Percentiles rank a stretch among this genome's conserved stretches.
phyloP scores from a whole-genome alignment of 2,113 vertebrate species.

The Amphiprion percula region DNA sequence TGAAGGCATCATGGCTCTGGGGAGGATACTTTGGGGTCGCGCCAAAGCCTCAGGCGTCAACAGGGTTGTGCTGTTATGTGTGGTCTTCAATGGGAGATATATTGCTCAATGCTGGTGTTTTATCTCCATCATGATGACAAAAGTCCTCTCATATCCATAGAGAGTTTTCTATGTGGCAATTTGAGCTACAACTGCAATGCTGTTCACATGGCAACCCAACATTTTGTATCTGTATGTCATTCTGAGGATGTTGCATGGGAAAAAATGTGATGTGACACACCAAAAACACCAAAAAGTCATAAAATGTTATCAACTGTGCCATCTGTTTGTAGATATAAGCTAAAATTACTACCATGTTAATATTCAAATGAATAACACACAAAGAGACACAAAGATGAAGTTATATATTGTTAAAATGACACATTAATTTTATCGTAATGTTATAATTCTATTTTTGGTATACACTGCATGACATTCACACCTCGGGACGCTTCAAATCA shows the following conservation, averaged over 20 bases:
- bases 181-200: conserved; percentile 21
- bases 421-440: no score
- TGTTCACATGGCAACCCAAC: conserved; percentile 47
- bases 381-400: not conserved
- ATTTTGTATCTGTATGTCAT: conserved; percentile 5
- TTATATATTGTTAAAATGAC: not conserved
- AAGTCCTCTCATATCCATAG: conserved; percentile 41
- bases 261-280: not conserved
- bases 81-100: conserved; percentile 79
- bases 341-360: not conserved
- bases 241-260: conserved; percentile 1
- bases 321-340: not conserved
- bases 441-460: not conserved
- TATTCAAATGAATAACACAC: not conserved
- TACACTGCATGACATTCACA: conserved; percentile 1
- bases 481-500: not conserved
- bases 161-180: conserved; percentile 58
- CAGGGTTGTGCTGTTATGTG: conserved; percentile 77
- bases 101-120: conserved; percentile 73
- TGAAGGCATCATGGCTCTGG: conserved; percentile 78
- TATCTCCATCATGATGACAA: conserved; percentile 70
- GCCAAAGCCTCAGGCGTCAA: conserved; percentile 85
- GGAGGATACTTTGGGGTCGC: conserved; percentile 75
- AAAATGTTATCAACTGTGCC: not conserved
- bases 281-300: not conserved